phyloP scores from a whole-genome alignment of 2,888 invertebrate species.

The Ectemnius continuus region DNA sequence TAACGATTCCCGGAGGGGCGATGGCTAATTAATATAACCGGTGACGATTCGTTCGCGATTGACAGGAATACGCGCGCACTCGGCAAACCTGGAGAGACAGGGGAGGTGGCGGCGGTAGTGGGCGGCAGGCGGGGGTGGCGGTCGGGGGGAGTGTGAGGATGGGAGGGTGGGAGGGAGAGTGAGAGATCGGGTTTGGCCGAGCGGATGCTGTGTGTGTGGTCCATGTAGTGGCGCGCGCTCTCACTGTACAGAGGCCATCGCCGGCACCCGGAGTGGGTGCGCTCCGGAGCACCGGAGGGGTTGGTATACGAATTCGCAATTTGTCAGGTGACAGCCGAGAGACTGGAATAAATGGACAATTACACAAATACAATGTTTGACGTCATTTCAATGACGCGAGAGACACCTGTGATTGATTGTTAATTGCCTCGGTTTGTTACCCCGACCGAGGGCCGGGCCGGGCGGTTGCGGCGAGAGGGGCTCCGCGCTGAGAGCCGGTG shows the following conservation, averaged over 20 bases:
- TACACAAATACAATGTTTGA: constrained; percentile 78
- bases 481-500: constrained; percentile 2
- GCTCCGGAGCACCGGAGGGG: background rate
- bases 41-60: constrained; percentile 75
- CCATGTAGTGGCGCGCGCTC: constrained; percentile 39
- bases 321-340: constrained; percentile 77
- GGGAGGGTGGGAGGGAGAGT: background rate
- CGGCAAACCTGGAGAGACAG: constrained; percentile 37
- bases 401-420: constrained; percentile 78
- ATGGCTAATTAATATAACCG: constrained; percentile 77
- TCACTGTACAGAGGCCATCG: constrained; percentile 44
- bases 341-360: constrained; percentile 78
- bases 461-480: constrained; percentile 14
- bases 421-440: constrained; percentile 78
- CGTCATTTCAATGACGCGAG: constrained; percentile 78
- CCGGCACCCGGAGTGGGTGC: constrained; percentile 14
- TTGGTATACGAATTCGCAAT: constrained; percentile 64
- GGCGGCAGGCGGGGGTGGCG: background rate
- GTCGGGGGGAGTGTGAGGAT: background rate
- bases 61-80: constrained; percentile 71
- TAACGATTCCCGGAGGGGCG: constrained; percentile 72
- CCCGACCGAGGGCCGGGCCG: constrained; percentile 58
- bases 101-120: background rate
- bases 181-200: no score
- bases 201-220: constrained; percentile 2